These are phyloP conservation scores for Rapana venosa DNA, from an alignment of 2,888 invertebrate genomes.

Conservation along the genomic window DNA sequence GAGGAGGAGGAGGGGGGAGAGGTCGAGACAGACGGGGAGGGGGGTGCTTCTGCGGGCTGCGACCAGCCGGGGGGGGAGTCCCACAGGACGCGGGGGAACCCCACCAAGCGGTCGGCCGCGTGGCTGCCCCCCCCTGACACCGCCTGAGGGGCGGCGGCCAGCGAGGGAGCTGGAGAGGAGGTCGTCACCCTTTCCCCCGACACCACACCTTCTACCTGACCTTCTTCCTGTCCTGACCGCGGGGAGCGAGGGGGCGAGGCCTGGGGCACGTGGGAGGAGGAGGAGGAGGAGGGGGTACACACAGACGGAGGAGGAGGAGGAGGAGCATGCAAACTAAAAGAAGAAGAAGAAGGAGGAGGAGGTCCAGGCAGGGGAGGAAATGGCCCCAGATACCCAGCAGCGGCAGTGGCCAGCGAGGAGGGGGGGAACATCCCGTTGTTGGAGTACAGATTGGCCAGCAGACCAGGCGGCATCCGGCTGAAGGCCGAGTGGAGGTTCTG, in stretches of 20 bases:
- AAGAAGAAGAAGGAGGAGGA: not conserved
- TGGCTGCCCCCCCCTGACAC: constrained; percentile 41
- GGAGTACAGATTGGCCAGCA: constrained; percentile 18
- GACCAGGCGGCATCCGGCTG: not conserved
- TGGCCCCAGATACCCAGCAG: constrained; percentile 31
- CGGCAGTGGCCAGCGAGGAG: constrained; percentile 15
- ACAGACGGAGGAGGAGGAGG: not conserved
- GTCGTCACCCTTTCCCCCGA: not conserved
- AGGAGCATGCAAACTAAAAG: constrained; percentile 30
- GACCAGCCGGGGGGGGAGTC: constrained; percentile 46
- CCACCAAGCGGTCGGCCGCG: constrained; percentile 59
- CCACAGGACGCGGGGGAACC: constrained; percentile 67
- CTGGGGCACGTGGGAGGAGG: not conserved
- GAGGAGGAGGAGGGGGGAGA: constrained; percentile 30
- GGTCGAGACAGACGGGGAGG: constrained; percentile 13
- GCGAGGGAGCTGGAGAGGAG: constrained; percentile 29
- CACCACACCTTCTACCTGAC: constrained; percentile 27
- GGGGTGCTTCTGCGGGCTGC: constrained; percentile 36
- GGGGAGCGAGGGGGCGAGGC: constrained; percentile 7
- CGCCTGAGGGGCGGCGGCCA: not conserved
- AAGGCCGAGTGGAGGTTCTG: constrained; percentile 38
- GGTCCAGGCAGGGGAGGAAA: constrained; percentile 19
- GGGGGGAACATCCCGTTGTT: constrained; percentile 28
- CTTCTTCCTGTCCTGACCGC: not conserved
- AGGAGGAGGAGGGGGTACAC: not conserved